phyloP scores from a whole-genome alignment of 2,113 vertebrate species.

The Chaetodon trifascialis region DNA sequence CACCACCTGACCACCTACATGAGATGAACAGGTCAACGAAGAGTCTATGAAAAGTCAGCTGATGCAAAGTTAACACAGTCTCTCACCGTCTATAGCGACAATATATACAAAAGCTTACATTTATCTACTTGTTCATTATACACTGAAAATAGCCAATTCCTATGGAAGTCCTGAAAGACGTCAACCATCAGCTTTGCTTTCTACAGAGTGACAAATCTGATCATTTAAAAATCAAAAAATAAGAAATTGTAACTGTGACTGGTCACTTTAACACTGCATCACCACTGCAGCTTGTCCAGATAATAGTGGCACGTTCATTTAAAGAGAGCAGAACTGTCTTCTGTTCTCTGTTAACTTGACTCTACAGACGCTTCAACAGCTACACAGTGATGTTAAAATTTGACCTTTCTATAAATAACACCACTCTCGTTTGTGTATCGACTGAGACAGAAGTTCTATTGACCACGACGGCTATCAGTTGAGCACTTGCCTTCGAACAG shows the following conservation, averaged over 20 bases:
- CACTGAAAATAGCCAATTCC: too few species aligned
- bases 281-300: not conserved
- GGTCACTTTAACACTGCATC: not conserved
- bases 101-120: too few species aligned
- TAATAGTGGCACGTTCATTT: too few species aligned
- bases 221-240: too few species aligned
- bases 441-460: slow-evolving; percentile 21
- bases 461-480: slow-evolving; percentile 11
- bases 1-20: slow-evolving; percentile 94
- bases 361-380: not conserved
- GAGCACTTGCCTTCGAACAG: slow-evolving; percentile 18
- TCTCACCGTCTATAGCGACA: too few species aligned
- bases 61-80: not conserved
- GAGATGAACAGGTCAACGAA: slow-evolving; percentile 14
- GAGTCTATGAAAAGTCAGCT: not conserved
- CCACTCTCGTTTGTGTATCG: slow-evolving; percentile 18
- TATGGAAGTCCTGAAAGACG: too few species aligned
- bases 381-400: not conserved
- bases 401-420: slow-evolving; percentile 37
- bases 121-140: too few species aligned
- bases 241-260: too few species aligned
- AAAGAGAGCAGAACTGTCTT: not conserved
- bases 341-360: not conserved
- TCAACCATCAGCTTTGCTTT: too few species aligned
- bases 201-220: too few species aligned